phyloP scores from a whole-genome alignment of 2,113 vertebrate species.

The Lamprotornis superbus region DNA sequence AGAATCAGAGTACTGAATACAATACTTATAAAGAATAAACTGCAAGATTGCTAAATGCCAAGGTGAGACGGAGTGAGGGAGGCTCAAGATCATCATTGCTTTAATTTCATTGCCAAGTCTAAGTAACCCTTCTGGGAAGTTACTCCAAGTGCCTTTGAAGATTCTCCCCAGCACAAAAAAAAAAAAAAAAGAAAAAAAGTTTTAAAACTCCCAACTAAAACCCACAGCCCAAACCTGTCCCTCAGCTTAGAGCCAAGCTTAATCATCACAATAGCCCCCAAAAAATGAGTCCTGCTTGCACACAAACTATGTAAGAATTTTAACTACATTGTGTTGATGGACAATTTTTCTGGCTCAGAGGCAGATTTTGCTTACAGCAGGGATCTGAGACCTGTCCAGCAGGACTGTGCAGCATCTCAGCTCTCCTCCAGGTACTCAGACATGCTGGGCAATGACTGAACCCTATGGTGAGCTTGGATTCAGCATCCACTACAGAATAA shows the following conservation, averaged over 20 bases:
- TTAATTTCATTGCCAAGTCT: not conserved
- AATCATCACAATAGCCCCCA: not conserved
- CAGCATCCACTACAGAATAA: not conserved
- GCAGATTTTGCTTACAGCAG: not conserved
- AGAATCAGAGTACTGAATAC: not conserved
- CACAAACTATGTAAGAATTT: not conserved
- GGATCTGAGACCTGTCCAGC: not conserved
- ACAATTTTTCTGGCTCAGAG: not conserved
- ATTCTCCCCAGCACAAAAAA: not conserved
- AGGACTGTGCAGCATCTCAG: not conserved
- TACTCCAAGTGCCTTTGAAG: not conserved
- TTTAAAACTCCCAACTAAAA: not conserved
- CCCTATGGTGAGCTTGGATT: not conserved
- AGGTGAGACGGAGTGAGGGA: accelerated
- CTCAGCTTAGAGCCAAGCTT: not conserved
- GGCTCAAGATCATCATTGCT: not conserved
- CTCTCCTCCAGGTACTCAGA: not conserved
- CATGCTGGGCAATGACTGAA: not conserved
- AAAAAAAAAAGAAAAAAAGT: not conserved
- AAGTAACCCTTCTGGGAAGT: not conserved
- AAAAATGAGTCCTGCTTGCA: not conserved
- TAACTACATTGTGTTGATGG: not conserved
- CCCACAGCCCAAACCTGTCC: not conserved
- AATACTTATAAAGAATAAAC: not conserved
- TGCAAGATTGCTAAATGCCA: not conserved